Evolutionary conservation across 1,140 invertebrate genomes (phyloP).

Genomic region (Apocrypta bakeri): DNA sequence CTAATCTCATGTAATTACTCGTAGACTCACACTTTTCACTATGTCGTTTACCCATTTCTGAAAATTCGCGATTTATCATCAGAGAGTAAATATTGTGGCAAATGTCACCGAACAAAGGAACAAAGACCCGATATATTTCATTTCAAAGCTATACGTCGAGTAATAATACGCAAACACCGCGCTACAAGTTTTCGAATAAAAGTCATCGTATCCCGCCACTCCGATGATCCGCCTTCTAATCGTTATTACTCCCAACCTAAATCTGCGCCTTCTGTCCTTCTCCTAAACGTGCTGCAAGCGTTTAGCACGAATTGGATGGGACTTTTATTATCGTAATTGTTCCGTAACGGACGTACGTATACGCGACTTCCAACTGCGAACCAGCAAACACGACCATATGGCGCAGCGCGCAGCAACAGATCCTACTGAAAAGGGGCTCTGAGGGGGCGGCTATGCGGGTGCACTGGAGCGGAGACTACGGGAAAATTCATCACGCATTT

Average conservation of each 20-base stretch:
- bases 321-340: conserved; percentile 68
- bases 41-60: neutral
- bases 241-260: conserved; percentile 17
- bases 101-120: neutral
- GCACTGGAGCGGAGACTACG: conserved; percentile 1
- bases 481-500: too few relatives aligned
- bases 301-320: conserved; percentile 55
- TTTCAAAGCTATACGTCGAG: too few relatives aligned
- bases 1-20: conserved; percentile 76
- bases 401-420: conserved; percentile 43
- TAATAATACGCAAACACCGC: neutral
- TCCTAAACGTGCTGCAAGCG: neutral
- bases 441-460: neutral
- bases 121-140: too few relatives aligned
- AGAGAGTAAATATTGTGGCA: neutral
- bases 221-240: conserved; percentile 8
- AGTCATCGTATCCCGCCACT: neutral
- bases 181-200: neutral
- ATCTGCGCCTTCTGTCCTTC: conserved; percentile 39
- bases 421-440: neutral
- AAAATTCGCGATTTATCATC: too few relatives aligned
- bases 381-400: conserved; percentile 62
- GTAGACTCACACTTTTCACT: conserved; percentile 72
- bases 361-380: conserved; percentile 46
- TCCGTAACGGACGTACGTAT: conserved; percentile 59